phyloP scores from a whole-genome alignment of 2,888 invertebrate species.

The Craniophora ligustri region DNA sequence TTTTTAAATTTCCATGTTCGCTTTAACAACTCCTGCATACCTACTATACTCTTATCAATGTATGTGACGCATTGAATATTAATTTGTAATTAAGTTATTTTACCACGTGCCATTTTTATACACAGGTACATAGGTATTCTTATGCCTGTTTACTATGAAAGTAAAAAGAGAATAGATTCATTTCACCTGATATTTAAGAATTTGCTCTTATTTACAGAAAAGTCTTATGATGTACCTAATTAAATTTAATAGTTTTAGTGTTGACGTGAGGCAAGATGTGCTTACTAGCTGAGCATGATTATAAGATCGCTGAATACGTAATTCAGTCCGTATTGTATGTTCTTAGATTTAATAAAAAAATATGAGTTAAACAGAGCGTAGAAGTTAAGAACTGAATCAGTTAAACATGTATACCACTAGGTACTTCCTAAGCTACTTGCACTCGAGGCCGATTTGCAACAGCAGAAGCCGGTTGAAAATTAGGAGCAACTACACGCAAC shows the following conservation, averaged over 20 bases:
- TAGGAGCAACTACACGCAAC: too few species aligned
- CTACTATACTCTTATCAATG: not conserved
- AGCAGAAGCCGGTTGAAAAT: too few species aligned
- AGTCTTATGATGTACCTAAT: not conserved
- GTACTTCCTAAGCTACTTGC: not conserved
- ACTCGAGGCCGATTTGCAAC: not conserved
- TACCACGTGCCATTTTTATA: not conserved
- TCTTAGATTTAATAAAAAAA: slow-evolving; percentile 11
- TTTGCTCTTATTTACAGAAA: too few species aligned
- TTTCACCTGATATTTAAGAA: too few species aligned
- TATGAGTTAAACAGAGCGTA: slow-evolving; percentile 40
- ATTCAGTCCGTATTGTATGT: not conserved
- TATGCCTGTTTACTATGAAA: too few species aligned
- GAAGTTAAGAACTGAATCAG: slow-evolving; percentile 24
- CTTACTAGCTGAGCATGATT: not conserved
- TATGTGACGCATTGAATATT: slow-evolving; percentile 4
- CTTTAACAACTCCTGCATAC: not conserved
- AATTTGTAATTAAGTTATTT: not conserved
- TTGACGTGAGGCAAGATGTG: too few species aligned
- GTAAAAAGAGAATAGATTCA: too few species aligned
- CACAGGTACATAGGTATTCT: too few species aligned
- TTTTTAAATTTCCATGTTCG: slow-evolving; percentile 2
- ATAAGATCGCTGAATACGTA: not conserved
- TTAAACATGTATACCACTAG: slow-evolving; percentile 5
- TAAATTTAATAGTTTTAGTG: not conserved